Evolutionary conservation across 2,797 vertebrate species (phyloP), one percentile per base, ranked within the genome.

Genomic region (Lycodopsis pacificus): DNA sequence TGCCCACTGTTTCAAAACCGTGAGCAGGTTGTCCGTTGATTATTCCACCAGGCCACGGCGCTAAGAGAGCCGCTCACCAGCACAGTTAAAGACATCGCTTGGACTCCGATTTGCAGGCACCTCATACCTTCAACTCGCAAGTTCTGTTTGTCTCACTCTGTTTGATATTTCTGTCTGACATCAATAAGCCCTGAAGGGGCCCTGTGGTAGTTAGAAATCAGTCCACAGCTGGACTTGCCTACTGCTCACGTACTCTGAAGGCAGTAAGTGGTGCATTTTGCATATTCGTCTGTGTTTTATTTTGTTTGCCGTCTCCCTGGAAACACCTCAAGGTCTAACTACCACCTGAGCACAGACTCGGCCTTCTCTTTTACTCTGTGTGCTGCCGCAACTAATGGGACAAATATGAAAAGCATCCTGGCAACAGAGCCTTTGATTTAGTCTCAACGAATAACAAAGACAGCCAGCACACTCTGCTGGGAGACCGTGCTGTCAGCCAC

Each of bases 341-440:
- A 36, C 66, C 20, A 36, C 65, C 69, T 68, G 73, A 83, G 61
- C 48, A 40, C 71, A 83, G 65, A 65, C 64, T 63, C 73, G 66
- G 36, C 46, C 68, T 72, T 69, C 44, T 49, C 7, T 44, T 77
- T 70, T 65, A 19, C 70, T 85, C 56, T 61, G 22, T 61, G 53
- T 56, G 7, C 4, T 76, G 38, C 75, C 70, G 73, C 75, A 76
- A 71, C 79, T 82, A 71, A 84, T 76, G 61, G 79, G 68, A 85
- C 76, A 71, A 83, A 79, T 82, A 49, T 75, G 77, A 80, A 84
- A 40, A 70, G 80, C 83, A 83, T 69, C 77, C 79, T 80, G 82
- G 82, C 85, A 88, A 88, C 90, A 91, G 77, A 63, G 58, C 79
- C 83, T 90, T 89, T 82, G 51, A 84, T 87, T 89, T 88, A 84